Evolutionary conservation across 2,888 invertebrate species (phyloP).

Genomic region (Lacanobia oleracea): DNA sequence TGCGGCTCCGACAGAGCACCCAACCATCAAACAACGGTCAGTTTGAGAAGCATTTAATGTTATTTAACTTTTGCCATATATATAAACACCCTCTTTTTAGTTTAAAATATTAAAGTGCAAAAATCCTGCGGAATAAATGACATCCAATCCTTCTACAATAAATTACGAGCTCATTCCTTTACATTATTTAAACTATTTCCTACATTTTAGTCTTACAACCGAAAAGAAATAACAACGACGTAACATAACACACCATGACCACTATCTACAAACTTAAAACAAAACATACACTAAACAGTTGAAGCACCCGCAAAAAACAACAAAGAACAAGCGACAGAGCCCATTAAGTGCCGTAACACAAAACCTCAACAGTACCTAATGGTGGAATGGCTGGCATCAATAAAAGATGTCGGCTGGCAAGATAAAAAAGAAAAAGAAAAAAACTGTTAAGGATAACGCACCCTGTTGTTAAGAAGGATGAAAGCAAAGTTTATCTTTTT

Average conservation of each 20-base stretch:
- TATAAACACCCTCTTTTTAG: no score
- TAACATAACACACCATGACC: background rate
- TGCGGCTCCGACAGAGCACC: no score
- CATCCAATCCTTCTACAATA: background rate
- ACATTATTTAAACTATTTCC: background rate
- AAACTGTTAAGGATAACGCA: constrained; percentile 51
- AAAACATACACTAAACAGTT: constrained; percentile 19
- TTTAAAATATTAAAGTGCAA: background rate
- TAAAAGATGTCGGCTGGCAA: constrained; percentile 47
- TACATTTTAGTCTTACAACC: background rate
- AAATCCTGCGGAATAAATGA: background rate
- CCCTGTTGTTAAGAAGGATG: constrained; percentile 22
- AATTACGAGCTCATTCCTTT: background rate
- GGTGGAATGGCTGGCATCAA: constrained; percentile 58
- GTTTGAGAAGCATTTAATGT: no score
- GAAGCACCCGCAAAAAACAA: constrained; percentile 16
- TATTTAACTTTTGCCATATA: no score
- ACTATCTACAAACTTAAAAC: constrained; percentile 10
- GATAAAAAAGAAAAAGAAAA: constrained; percentile 55
- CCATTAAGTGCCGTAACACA: constrained; percentile 46
- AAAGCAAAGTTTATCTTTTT: constrained; percentile 49
- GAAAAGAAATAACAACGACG: background rate
- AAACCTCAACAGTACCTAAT: constrained; percentile 62
- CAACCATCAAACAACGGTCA: no score
- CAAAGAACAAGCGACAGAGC: constrained; percentile 36